Evolutionary conservation across 2,888 invertebrate species (phyloP), one percentile per base, ranked within the genome.

Genomic region (Amphipoea lucens): DNA sequence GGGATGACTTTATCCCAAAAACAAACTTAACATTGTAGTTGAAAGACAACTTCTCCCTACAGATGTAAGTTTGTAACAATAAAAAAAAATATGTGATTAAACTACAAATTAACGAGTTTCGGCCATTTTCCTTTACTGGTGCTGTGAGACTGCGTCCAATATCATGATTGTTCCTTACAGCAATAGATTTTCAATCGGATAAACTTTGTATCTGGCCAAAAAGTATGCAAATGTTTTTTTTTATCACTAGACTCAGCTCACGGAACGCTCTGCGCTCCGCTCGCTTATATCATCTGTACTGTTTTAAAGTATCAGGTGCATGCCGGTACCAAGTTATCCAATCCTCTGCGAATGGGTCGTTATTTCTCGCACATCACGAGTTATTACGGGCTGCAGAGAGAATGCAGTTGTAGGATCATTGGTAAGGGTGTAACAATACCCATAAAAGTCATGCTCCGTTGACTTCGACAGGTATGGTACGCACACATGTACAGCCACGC

Each of bases 391-490:
- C 73, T 68, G 77, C 84, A 84, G 79, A 82, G 79, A 82, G 76
- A 83, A 85, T 87, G 83, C 84, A 83, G 80, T 79, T 71, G 85
- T 81, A 75, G 90, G 89, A 90, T 91, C 90, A 91, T 92, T 92
- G 92, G 92, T 90, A 91, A 88, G 90, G 92, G 90, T 89, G 90
- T 90, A 91, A 95, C 94, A 95, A 94, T 95, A 91, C 90, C 88
- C 90, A 88, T 91, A 88, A 89, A 85, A 91, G 94, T 92, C 90
- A 94, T 89, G 95, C 93, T 95, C 94, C 91, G 95, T 91, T 94
- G 95, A 91, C 89, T 93, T 83, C 85, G 90, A 91, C 94, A 94
- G 93, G 93, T 93, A 93, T 83, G 74, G 80, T 83, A 83, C 81
- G 85, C 91, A 89, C 91, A 90, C 90, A 91, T 83, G 54, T n/a